These are phyloP conservation scores for Sinopyrophorus schimmeli DNA, from an alignment of 2,888 invertebrate genomes.

Conservation along the genomic window DNA sequence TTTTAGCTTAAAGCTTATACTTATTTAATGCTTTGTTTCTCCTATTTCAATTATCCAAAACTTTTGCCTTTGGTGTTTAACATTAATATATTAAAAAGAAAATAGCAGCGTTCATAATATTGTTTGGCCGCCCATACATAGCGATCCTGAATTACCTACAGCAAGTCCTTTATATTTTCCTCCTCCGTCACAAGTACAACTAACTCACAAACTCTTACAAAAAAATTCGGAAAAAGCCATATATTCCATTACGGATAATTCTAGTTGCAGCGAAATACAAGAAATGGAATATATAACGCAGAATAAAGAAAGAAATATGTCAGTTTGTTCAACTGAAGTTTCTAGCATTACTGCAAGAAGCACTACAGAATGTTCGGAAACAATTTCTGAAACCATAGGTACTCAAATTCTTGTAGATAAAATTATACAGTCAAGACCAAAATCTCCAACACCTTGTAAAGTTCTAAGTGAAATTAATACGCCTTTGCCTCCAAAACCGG, in stretches of 20 bases:
- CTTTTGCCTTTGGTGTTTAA: too few species aligned
- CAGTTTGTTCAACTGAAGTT: constrained; percentile 52
- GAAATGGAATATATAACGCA: constrained; percentile 39
- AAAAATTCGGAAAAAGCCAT: constrained; percentile 17
- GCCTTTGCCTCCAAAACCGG: constrained; percentile 51
- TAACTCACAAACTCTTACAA: constrained; percentile 17
- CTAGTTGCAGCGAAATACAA: constrained; percentile 40
- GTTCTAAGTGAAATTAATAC: constrained; percentile 50
- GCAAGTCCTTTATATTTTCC: constrained; percentile 62
- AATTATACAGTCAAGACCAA: constrained; percentile 58
- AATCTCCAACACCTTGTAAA: constrained; percentile 13
- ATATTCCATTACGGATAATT: constrained; percentile 47
- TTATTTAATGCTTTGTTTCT: constrained; percentile 24
- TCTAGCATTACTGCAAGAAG: constrained; percentile 56
- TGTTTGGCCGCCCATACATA: constrained; percentile 61
- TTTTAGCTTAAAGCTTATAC: constrained; percentile 5
- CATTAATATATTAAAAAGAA: too few species aligned
- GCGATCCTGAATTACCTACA: constrained; percentile 57
- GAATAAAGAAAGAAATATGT: constrained; percentile 43
- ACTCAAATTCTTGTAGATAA: constrained; percentile 63
- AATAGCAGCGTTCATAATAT: constrained; percentile 47
- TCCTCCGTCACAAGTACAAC: constrained; percentile 52
- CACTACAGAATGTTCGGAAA: constrained; percentile 61
- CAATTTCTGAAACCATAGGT: constrained; percentile 60
- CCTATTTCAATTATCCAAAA: constrained; percentile 8